Percentiles rank a stretch among this genome's conserved stretches.
These are phyloP conservation scores for Rhynchotus rufescens DNA, from an alignment of 2,797 vertebrate genomes.

Conservation along the genomic window DNA sequence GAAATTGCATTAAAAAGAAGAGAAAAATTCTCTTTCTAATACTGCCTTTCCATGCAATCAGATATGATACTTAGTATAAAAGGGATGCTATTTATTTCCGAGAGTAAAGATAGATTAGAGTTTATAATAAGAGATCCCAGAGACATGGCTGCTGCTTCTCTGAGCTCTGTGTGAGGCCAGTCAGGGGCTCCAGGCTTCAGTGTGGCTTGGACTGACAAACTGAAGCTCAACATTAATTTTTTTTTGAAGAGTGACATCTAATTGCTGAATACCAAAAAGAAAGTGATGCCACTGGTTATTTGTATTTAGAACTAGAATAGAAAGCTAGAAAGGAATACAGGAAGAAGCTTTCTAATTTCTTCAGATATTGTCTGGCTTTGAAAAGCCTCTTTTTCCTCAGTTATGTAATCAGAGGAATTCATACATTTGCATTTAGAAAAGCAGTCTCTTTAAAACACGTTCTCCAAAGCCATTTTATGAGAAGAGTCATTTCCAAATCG, in stretches of 20 bases:
- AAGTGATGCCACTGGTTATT: constrained; percentile 10
- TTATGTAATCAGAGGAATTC: constrained; percentile 62
- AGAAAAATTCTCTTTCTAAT: background rate
- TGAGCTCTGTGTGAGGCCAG: background rate
- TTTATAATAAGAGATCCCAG: background rate
- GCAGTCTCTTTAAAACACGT: constrained; percentile 50
- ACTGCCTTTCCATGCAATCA: background rate
- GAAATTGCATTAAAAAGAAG: constrained; percentile 16
- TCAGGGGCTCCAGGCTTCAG: background rate
- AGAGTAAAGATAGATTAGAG: background rate
- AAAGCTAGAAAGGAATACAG: constrained; percentile 16
- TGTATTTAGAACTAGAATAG: constrained; percentile 26
- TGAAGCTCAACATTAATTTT: background rate
- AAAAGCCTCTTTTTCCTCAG: constrained; percentile 6
- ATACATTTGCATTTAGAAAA: constrained; percentile 60
- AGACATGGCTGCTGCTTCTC: background rate
- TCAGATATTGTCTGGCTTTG: constrained; percentile 29
- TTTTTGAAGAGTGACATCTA: background rate
- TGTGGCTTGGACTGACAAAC: background rate
- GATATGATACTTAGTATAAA: background rate
- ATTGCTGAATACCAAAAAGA: constrained; percentile 5
- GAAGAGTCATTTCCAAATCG: constrained; percentile 61
- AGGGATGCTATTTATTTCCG: constrained; percentile 49
- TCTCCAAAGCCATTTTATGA: constrained; percentile 46
- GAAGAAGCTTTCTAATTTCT: constrained; percentile 45